Conservation (phyloP, 2,797 vertebrate genomes). For the Argyrosomus regius region DNA sequence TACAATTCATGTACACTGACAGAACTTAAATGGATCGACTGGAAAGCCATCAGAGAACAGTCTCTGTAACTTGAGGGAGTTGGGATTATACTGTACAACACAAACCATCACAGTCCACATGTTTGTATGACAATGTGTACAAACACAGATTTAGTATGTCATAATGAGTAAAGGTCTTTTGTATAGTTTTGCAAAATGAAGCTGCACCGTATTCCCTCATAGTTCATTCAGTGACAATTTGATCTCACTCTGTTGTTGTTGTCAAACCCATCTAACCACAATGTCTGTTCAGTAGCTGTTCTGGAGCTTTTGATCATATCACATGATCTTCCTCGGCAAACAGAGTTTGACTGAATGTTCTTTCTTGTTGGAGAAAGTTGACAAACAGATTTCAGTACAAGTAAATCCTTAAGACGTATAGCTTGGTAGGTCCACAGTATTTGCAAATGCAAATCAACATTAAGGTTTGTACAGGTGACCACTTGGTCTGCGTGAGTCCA, state of each 20-base stretch:
- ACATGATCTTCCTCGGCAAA: not conserved
- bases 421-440: not conserved
- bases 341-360: not conserved
- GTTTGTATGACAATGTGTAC: not conserved
- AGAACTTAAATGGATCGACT: constrained; percentile 12
- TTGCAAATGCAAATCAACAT: not conserved
- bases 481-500: not conserved
- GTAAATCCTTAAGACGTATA: not conserved
- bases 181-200: not conserved
- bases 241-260: not conserved
- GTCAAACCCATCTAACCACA: not conserved
- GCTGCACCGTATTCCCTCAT: not conserved
- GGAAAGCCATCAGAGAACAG: not conserved
- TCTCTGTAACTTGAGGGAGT: not conserved
- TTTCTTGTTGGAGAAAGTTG: not conserved
- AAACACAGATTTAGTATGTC: not conserved
- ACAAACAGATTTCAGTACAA: not conserved
- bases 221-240: not conserved
- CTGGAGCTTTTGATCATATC: not conserved
- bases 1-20: not conserved
- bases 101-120: not conserved
- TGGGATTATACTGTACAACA: constrained; percentile 6
- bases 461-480: not conserved
- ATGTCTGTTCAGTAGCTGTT: not conserved
- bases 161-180: not conserved